Percentiles rank a stretch among this genome's conserved stretches.
These are phyloP conservation scores for Eupsilia transversa DNA, from an alignment of 2,888 invertebrate genomes.

Conservation along the genomic window DNA sequence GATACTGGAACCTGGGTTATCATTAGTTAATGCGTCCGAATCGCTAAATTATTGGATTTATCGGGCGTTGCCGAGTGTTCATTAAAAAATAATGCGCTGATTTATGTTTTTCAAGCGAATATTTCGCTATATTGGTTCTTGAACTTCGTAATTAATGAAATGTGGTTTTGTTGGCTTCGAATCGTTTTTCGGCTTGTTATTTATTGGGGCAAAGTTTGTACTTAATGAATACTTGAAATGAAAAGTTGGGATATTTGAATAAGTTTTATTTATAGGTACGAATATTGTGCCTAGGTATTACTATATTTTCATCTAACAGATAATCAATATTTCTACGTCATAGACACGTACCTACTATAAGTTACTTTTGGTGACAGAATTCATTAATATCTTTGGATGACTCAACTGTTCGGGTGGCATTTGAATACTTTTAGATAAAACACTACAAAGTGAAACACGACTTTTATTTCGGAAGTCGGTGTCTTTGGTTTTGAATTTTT, in stretches of 20 bases:
- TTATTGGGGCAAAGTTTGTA: slow-evolving; percentile 40
- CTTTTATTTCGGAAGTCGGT: too few species aligned
- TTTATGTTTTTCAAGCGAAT: slow-evolving; percentile 49
- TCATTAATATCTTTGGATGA: slow-evolving; percentile 7
- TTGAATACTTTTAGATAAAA: slow-evolving; percentile 2
- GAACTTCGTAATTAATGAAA: slow-evolving; percentile 54
- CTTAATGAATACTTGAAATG: slow-evolving; percentile 51
- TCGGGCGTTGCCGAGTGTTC: slow-evolving; percentile 46
- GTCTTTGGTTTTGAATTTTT: too few species aligned
- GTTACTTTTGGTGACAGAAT: slow-evolving; percentile 14
- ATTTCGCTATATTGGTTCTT: slow-evolving; percentile 52
- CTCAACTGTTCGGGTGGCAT: background rate
- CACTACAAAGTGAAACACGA: too few species aligned
- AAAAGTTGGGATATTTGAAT: slow-evolving; percentile 32
- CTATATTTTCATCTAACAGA: background rate
- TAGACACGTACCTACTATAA: background rate
- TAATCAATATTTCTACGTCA: background rate
- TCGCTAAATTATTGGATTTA: slow-evolving; percentile 61
- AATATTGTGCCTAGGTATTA: too few species aligned
- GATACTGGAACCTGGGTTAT: slow-evolving; percentile 32
- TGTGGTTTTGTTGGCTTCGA: slow-evolving; percentile 53
- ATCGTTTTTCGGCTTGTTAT: slow-evolving; percentile 40
- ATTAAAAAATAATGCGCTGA: slow-evolving; percentile 63
- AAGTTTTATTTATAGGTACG: slow-evolving; percentile 22
- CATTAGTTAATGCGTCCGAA: slow-evolving; percentile 55